phyloP scores from a whole-genome alignment of 2,888 invertebrate genomes.

The Bombylius discolor region DNA sequence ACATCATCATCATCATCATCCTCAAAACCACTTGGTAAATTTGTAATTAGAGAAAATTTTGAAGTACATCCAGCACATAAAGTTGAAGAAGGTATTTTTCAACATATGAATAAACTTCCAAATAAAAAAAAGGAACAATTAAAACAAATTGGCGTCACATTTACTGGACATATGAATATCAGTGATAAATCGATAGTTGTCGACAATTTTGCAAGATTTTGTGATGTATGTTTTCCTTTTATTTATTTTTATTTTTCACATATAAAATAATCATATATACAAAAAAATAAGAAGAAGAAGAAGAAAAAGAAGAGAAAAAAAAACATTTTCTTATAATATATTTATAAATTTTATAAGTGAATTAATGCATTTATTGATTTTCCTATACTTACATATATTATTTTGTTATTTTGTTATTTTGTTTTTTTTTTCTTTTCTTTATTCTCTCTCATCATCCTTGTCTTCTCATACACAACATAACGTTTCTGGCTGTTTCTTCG shows the following conservation, averaged over 20 bases:
- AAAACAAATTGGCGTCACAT: constrained; percentile 33
- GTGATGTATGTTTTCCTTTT: constrained; percentile 26
- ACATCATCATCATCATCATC: background rate
- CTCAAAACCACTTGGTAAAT: constrained; percentile 27
- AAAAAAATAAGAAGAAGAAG: no score
- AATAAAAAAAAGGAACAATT: constrained; percentile 34
- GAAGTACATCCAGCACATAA: constrained; percentile 35
- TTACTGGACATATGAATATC: constrained; percentile 35
- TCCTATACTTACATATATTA: background rate
- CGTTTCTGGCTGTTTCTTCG: no score
- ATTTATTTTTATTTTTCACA: background rate
- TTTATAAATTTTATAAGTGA: no score
- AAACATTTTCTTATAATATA: no score
- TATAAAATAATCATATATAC: background rate
- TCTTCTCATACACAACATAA: no score
- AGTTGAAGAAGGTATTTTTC: constrained; percentile 35
- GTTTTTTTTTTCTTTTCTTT: no score
- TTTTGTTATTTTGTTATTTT: background rate
- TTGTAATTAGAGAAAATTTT: constrained; percentile 33
- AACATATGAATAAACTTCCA: constrained; percentile 36
- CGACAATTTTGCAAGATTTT: constrained; percentile 35
- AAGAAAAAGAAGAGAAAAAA: no score
- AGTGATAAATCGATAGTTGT: constrained; percentile 36
- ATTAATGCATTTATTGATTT: background rate
- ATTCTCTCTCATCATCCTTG: no score